Conservation (phyloP, 2,113 vertebrate species). For the Prunella fulvescens region DNA sequence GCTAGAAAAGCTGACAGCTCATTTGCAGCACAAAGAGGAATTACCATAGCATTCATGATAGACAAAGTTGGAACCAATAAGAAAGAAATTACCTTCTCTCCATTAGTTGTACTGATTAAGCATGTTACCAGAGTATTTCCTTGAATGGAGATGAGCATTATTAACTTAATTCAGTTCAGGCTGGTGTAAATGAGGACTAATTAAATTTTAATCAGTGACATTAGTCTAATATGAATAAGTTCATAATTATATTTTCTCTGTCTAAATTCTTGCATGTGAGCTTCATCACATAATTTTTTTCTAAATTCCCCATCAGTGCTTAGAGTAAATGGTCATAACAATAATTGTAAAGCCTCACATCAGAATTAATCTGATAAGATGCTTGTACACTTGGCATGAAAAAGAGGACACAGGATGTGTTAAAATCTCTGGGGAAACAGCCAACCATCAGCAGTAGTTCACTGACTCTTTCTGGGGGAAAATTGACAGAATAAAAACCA, state of each 20-base stretch:
- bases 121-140: background rate
- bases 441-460: background rate
- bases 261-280: background rate
- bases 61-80: background rate
- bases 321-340: background rate
- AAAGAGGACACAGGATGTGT: background rate
- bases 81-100: background rate
- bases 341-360: background rate
- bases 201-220: background rate
- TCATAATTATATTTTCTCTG: background rate
- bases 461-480: background rate
- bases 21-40: slow-evolving; percentile 1
- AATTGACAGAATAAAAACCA: background rate
- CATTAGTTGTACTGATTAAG: background rate
- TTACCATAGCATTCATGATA: background rate
- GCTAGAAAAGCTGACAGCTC: background rate
- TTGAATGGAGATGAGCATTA: background rate
- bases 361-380: background rate
- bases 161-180: background rate
- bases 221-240: background rate
- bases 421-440: background rate
- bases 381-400: background rate
- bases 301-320: background rate
- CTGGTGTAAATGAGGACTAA: slow-evolving; percentile 1
- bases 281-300: background rate